These are phyloP conservation scores for Carollia perspicillata DNA, from an alignment of 2,113 vertebrate genomes.

Conservation along the genomic window DNA sequence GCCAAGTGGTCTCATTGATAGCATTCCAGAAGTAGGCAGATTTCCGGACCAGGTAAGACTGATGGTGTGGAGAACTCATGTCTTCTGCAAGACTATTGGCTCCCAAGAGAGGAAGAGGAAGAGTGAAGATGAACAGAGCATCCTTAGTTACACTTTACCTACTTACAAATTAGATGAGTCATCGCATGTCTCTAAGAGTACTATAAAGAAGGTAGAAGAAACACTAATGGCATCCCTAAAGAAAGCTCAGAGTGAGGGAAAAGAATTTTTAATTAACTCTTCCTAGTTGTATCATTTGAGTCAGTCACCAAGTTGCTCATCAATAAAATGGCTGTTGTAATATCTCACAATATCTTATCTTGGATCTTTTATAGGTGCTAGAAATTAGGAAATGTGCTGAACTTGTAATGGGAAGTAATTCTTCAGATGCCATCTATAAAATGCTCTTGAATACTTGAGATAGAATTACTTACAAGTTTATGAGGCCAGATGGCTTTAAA, in stretches of 20 bases:
- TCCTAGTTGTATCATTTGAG: background rate
- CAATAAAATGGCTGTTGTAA: background rate
- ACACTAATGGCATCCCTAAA: background rate
- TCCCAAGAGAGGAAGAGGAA: background rate
- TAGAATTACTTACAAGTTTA: constrained; percentile 17
- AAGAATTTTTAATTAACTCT: background rate
- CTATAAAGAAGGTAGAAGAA: background rate
- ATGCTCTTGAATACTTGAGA: background rate
- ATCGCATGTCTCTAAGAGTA: background rate
- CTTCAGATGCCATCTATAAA: constrained; percentile 13
- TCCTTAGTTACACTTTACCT: background rate
- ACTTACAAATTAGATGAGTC: background rate
- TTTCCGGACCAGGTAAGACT: background rate
- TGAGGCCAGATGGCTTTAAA: constrained; percentile 42
- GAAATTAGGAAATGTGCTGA: background rate
- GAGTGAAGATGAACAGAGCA: background rate
- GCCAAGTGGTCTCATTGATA: background rate
- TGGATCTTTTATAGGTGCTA: background rate
- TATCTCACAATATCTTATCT: background rate
- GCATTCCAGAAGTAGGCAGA: background rate
- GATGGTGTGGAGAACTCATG: background rate
- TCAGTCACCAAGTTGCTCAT: background rate
- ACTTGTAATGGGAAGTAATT: background rate
- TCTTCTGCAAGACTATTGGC: background rate
- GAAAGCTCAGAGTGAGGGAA: background rate